Evolutionary conservation across 2,888 invertebrate genomes (phyloP), one percentile per base, ranked within the genome.

Genomic region (Cataglyphis albicans): DNA sequence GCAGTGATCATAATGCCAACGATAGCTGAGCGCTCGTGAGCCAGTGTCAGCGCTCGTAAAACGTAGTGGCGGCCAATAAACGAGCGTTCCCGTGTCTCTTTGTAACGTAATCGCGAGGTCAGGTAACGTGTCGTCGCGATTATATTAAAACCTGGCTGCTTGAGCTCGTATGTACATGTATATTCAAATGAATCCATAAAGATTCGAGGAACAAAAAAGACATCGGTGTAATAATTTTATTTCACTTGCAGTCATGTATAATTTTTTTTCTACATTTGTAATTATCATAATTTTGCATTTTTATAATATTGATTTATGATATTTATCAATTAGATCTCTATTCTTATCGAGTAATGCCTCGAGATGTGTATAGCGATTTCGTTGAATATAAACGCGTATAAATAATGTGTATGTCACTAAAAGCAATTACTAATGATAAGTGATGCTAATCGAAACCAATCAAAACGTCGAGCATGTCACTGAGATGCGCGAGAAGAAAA

Each of bases 11-110:
- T 88, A 87, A 87, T 87, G 75, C 61, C 68, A 65, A 21, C 78
- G 78, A 78, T 70, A 70, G 44, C 70, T 9, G 29, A 68, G 55
- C 76, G 38, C 59, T 44, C 44, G 70, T 70, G 32, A 29, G 78
- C 44, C 70, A 21, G 85, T 89, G 89, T 89, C 87, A 87, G 87
- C 76, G 85, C 82, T 84, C 86, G 83, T 88, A 84, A 88, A 86
- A 80, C 76, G 80, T 86, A 78, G 86, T 81, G 84, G 84, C 85
- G 83, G 83, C 74, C 65, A 78, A 80, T 88, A 82, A 86, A 32
- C 84, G 84, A 67, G 21, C 65, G 61, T 83, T 86, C 82, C 65
- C 75, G 78, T 88, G 85, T 85, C 44, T 76, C 88, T 88, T 88
- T 88, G 85, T 84, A 88, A 86, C 82, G 41, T 88, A 88, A 83